Percentiles rank a stretch among this genome's conserved stretches.
Evolutionary conservation across 2,797 vertebrate genomes (phyloP).

Genomic region (Crocidura indochinensis): DNA sequence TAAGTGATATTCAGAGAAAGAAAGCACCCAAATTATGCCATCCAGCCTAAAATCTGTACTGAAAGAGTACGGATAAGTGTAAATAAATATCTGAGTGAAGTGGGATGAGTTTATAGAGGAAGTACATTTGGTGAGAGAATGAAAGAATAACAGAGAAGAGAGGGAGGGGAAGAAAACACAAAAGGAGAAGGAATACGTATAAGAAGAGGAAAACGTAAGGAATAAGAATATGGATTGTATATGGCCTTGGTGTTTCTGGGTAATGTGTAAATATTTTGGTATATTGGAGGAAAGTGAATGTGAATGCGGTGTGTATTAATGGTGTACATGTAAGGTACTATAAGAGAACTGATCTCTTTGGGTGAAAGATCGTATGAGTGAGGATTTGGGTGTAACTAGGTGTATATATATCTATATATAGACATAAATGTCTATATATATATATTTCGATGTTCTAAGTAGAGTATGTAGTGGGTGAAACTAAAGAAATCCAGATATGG

Average conservation of each 20-base stretch:
- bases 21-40: conserved; percentile 55
- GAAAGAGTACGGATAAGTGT: conserved; percentile 37
- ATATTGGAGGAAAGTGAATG: conserved; percentile 26
- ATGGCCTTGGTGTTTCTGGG: conserved; percentile 51
- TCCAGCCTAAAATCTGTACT: conserved; percentile 69
- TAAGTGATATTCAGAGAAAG: conserved; percentile 59
- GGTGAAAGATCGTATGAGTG: conserved; percentile 31
- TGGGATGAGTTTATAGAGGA: not conserved
- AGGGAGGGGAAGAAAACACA: not conserved
- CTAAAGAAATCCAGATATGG: conserved; percentile 32
- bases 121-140: conserved; percentile 13
- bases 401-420: conserved; percentile 31
- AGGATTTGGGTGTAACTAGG: conserved; percentile 42
- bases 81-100: conserved; percentile 30
- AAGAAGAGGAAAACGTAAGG: not conserved
- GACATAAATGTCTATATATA: not conserved
- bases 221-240: conserved; percentile 19
- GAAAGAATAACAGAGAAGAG: not conserved
- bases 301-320: conserved; percentile 32
- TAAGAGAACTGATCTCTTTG: conserved; percentile 46
- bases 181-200: not conserved
- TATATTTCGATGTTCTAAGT: conserved; percentile 11
- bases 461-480: conserved; percentile 39
- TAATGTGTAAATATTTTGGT: conserved; percentile 66
- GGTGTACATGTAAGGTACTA: conserved; percentile 29